A percentile compares a stretch with the other conserved stretches of the same genome.
These are phyloP conservation scores for Falcunculus frontatus DNA, from an alignment of 2,113 vertebrate species.

Conservation along the genomic window DNA sequence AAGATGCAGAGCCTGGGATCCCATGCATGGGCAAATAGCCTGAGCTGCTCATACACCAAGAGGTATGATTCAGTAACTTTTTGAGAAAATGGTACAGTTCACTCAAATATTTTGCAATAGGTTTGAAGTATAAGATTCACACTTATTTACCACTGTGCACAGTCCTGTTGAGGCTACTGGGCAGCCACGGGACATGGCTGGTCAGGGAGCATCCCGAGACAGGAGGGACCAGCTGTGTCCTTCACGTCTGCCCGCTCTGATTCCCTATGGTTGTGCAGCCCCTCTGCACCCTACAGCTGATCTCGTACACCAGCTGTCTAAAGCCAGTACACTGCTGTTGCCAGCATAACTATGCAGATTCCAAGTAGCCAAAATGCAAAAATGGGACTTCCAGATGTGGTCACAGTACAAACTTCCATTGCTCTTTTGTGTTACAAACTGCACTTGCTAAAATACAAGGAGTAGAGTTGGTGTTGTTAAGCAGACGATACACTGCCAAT, in stretches of 20 bases:
- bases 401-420: neutral
- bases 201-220: neutral
- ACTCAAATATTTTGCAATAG: neutral
- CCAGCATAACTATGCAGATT: neutral
- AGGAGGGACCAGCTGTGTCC: neutral
- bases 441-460: neutral
- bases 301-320: neutral
- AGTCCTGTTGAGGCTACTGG: neutral
- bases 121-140: neutral
- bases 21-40: neutral
- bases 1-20: neutral
- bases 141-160: neutral
- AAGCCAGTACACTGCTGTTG: neutral
- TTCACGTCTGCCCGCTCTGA: neutral
- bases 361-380: neutral
- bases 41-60: neutral
- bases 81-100: neutral
- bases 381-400: neutral
- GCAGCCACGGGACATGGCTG: neutral
- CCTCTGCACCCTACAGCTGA: neutral
- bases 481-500: neutral
- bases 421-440: neutral
- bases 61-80: neutral
- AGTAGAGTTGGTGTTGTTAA: neutral
- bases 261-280: accelerated